Conservation (phyloP, 2,797 vertebrate species). For the Pempheris klunzingeri region DNA sequence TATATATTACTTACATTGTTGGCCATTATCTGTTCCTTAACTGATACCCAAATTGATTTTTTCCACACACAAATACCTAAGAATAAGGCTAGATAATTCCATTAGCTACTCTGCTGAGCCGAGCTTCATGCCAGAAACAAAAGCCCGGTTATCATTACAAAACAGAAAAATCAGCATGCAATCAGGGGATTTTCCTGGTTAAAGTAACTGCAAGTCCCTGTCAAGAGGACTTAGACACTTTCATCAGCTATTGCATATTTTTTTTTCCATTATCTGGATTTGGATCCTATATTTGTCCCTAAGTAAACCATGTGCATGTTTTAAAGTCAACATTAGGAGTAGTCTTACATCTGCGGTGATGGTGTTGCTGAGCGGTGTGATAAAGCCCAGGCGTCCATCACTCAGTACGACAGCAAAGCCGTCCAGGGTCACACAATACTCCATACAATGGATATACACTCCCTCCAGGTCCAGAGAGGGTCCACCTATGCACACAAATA, state of each 20-base stretch:
- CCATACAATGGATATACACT: conserved; percentile 92
- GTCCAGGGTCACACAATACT: conserved; percentile 95
- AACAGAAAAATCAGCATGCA: neutral
- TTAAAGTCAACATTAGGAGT: neutral
- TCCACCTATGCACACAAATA: conserved; percentile 84
- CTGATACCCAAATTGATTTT: neutral
- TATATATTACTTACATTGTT: neutral
- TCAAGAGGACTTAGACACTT: neutral
- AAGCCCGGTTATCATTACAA: neutral
- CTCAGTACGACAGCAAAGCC: conserved; percentile 98
- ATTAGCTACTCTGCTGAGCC: neutral
- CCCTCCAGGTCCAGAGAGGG: conserved; percentile 94
- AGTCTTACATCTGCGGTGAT: conserved; percentile 92
- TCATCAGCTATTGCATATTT: neutral
- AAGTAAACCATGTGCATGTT: neutral
- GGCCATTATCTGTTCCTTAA: neutral
- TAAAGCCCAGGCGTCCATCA: conserved; percentile 96
- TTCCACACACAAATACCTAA: neutral
- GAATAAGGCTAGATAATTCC: neutral
- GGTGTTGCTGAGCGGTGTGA: conserved; percentile 93
- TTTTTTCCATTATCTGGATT: neutral
- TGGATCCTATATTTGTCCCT: conserved; percentile 69
- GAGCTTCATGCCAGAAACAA: neutral
- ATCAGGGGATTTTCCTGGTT: neutral
- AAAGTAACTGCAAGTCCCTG: neutral